Base-by-base conservation (phyloP, 2,888 invertebrate genomes). In the Pollenia griseotomentosa region DNA sequence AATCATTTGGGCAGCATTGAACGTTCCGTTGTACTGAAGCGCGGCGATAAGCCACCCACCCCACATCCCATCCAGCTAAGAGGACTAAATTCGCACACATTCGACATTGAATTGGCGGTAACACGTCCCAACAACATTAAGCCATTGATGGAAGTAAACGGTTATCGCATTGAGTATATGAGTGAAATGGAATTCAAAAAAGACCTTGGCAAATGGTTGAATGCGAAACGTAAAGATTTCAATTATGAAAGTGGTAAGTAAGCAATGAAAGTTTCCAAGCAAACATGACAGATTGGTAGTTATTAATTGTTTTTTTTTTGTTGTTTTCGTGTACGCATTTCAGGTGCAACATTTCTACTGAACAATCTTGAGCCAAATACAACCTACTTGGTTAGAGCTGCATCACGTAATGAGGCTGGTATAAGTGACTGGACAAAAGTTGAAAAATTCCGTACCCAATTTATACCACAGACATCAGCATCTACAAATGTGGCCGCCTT, bases 321-420 rank as follows among this genome's bases (percentile, higher is more conserved):
- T 46, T n/a, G 8, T 42, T 44, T 12, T 33, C 51, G 10, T 65
- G 16, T 53, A 23, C 23, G 16, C 48, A 68, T 82, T 87, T 53
- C 91, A 95, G 95, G 94, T 81, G 94, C 94, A 82, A 94, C 93
- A 74, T 95, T 95, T 90, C 91, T 94, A 6, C 90, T 95, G 59
- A 92, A 92, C 16, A 92, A 94, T 73, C 91, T 95, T 59, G 91
- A 93, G 33, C 92, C 93, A 44, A 93, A 94, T 88, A 95, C 95
- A 2, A 93, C 93, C 48, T 95, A 95, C 89, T 93, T 94, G 82
- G 93, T 95, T 85, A 92, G 94, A 73, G 95, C 94, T 1, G 95
- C 95, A 46, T 94, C 95, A 2, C 93, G 93, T 78, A 95, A 95
- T 90, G 91, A 93, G 23, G 95, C 95, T 11, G 95, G 95, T n/a